Evolutionary conservation across 2,797 vertebrate genomes (phyloP).

Genomic region (Malacoraja senta): DNA sequence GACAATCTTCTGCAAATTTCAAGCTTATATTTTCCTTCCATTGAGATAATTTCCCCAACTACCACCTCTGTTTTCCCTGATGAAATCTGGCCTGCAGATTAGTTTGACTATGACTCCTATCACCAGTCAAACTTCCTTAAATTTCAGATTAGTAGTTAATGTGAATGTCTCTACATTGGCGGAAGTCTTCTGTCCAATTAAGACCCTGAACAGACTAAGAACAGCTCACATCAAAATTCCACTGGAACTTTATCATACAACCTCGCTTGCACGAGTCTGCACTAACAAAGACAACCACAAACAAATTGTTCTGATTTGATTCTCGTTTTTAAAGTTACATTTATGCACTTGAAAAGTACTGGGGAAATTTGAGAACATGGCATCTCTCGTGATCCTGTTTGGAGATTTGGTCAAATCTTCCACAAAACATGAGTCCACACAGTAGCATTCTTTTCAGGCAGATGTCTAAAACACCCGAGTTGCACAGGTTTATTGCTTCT

Average conservation of each 20-base stretch:
- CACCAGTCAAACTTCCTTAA: background rate
- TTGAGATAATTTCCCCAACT: background rate
- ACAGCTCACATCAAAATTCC: background rate
- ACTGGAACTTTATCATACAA: background rate
- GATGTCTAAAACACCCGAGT: background rate
- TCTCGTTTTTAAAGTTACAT: background rate
- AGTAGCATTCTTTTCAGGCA: background rate
- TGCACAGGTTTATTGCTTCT: background rate
- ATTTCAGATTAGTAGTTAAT: slow-evolving; percentile 1
- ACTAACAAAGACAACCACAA: background rate
- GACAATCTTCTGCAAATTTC: background rate
- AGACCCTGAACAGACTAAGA: background rate
- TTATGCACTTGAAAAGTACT: background rate
- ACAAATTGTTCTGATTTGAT: background rate
- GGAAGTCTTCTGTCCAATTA: background rate
- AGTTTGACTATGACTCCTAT: background rate
- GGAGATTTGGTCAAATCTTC: background rate
- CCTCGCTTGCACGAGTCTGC: too few relatives aligned
- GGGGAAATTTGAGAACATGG: background rate
- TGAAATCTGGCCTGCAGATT: background rate
- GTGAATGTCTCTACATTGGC: background rate
- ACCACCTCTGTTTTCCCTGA: background rate
- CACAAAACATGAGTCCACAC: background rate
- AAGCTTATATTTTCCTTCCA: background rate
- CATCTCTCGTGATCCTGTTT: background rate